These are phyloP conservation scores for Lycocerus yunnanus DNA, from an alignment of 2,888 invertebrate genomes.

Conservation along the genomic window DNA sequence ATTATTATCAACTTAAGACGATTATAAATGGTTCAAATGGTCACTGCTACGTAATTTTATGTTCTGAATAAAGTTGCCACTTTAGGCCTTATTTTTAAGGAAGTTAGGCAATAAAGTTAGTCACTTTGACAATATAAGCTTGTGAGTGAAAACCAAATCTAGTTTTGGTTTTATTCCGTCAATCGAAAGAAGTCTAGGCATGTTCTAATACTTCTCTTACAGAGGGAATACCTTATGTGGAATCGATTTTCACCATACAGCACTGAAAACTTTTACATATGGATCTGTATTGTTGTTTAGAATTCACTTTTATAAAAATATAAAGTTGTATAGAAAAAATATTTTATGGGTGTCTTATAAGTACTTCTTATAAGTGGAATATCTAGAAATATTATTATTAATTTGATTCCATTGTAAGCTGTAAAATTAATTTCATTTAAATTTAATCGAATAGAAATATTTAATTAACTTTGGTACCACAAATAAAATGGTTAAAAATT, in stretches of 20 bases:
- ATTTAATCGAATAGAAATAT: not conserved
- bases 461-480: not conserved
- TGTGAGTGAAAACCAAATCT: slow-evolving; percentile 8
- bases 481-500: not conserved
- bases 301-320: not conserved
- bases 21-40: not conserved
- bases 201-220: not conserved
- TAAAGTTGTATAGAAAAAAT: not conserved
- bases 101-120: slow-evolving; percentile 12
- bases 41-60: not conserved
- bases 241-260: not conserved
- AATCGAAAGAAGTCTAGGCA: slow-evolving; percentile 1
- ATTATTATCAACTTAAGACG: not conserved
- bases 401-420: not conserved
- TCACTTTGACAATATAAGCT: slow-evolving; percentile 13
- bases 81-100: not conserved
- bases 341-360: not conserved
- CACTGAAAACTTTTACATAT: not conserved
- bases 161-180: slow-evolving; percentile 10
- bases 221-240: not conserved
- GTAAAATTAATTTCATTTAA: not conserved
- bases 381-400: not conserved
- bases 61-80: not conserved
- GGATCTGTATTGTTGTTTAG: not conserved
- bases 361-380: not conserved